These are phyloP conservation scores for Ephydatia muelleri DNA, from an alignment of 37 sponge, comb jelly and placozoan species.

Conservation along the genomic window DNA sequence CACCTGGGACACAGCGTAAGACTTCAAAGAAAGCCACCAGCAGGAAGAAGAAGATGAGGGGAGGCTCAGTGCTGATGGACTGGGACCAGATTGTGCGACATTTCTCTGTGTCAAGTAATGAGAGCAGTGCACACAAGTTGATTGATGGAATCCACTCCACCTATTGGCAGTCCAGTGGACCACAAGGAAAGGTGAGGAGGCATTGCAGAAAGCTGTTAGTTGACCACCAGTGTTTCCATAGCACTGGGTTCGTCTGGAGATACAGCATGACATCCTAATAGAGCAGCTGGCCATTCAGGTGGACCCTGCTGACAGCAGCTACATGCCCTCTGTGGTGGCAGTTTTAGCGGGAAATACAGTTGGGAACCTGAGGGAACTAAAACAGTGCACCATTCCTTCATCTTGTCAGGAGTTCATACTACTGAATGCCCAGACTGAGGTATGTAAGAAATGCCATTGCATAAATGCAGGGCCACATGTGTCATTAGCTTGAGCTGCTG, in stretches of 20 bases:
- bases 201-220: background rate
- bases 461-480: no score
- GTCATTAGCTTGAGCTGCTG: no score
- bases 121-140: slow-evolving; percentile 55
- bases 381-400: slow-evolving; percentile 58
- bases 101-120: slow-evolving; percentile 76
- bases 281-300: slow-evolving; percentile 87
- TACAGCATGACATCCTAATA: slow-evolving; percentile 83
- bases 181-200: slow-evolving; percentile 76
- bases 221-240: slow-evolving; percentile 17
- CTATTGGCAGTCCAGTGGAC: slow-evolving; percentile 93
- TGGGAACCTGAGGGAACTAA: slow-evolving; percentile 67
- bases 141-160: slow-evolving; percentile 70
- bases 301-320: slow-evolving; percentile 83
- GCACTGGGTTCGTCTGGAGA: slow-evolving; percentile 94
- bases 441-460: background rate
- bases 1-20: slow-evolving; percentile 46
- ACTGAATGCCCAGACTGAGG: slow-evolving; percentile 69
- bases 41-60: slow-evolving; percentile 74
- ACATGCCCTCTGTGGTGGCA: slow-evolving; percentile 69
- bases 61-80: slow-evolving; percentile 82
- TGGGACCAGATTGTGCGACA: slow-evolving; percentile 84
- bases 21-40: background rate
- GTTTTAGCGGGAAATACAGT: slow-evolving; percentile 69
- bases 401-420: slow-evolving; percentile 50